phyloP scores from a whole-genome alignment of 2,797 vertebrate genomes.

The Micrastur ruficollis region DNA sequence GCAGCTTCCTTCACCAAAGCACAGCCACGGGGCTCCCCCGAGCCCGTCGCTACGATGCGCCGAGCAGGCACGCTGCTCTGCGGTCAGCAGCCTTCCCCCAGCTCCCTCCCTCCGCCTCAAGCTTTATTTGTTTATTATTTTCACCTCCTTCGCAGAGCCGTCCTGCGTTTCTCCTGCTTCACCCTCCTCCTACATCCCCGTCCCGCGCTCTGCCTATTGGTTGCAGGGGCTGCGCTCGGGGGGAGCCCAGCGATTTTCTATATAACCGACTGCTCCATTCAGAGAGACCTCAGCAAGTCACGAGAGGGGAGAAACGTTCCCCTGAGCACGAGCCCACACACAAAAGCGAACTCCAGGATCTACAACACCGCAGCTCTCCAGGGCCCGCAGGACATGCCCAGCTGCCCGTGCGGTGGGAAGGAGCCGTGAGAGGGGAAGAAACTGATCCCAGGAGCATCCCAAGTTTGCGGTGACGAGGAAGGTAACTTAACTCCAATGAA shows the following conservation, averaged over 20 bases:
- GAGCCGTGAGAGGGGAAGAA: background rate
- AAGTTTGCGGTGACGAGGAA: background rate
- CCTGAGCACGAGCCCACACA: background rate
- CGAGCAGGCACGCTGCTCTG: background rate
- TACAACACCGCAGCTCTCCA: accelerated
- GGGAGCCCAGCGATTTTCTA: background rate
- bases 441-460: background rate
- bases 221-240: background rate
- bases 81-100: background rate
- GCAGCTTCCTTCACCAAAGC: background rate
- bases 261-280: background rate
- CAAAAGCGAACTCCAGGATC: background rate
- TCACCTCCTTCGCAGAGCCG: background rate
- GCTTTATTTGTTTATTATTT: constrained; percentile 4
- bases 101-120: background rate
- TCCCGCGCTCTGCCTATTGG: constrained; percentile 46
- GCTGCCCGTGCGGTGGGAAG: background rate
- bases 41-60: accelerated
- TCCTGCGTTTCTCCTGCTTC: background rate
- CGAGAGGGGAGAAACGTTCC: background rate
- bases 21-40: background rate
- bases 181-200: background rate
- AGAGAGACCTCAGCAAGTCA: background rate
- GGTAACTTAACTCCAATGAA: background rate
- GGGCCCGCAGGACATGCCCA: background rate